Percentiles rank a stretch among this genome's conserved stretches.
Conservation (phyloP, 2,797 vertebrate species). For the Enoplosus armatus region DNA sequence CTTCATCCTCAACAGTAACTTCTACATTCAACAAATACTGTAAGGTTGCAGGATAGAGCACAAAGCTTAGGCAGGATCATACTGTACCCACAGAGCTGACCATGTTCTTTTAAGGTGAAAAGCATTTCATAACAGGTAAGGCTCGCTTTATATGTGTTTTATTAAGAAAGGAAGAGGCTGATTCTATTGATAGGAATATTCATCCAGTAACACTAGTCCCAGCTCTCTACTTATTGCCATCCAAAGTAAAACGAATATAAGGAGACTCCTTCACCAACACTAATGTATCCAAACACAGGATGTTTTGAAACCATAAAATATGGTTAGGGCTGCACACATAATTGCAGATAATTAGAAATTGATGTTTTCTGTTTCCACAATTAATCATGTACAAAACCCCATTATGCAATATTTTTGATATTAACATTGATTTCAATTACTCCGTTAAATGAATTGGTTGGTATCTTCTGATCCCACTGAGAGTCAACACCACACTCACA, state of each 20-base stretch:
- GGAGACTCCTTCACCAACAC: constrained; percentile 15
- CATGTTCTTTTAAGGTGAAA: constrained; percentile 1
- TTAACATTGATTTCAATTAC: constrained; percentile 46
- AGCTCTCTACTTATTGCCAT: not conserved
- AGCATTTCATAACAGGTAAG: constrained; percentile 20
- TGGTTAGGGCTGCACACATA: constrained; percentile 6
- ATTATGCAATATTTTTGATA: constrained; percentile 27
- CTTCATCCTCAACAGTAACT: not conserved
- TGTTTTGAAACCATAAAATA: constrained; percentile 17
- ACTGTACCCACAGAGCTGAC: not conserved
- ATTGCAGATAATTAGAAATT: constrained; percentile 45
- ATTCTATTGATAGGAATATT: not conserved
- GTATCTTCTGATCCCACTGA: constrained; percentile 18
- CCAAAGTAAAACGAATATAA: constrained; percentile 19
- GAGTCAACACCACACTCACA: constrained; percentile 4
- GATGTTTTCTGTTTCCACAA: constrained; percentile 41
- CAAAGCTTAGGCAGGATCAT: not conserved
- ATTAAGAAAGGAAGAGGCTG: constrained; percentile 3
- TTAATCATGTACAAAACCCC: constrained; percentile 29
- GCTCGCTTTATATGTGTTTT: constrained; percentile 24
- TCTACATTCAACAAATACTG: not conserved
- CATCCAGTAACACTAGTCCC: not conserved
- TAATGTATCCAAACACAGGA: constrained; percentile 18
- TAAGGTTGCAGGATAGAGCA: not conserved
- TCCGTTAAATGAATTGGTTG: not conserved